Percentiles rank a stretch among this genome's conserved stretches.
Conservation (phyloP, 2,113 vertebrate species). For the Lepus timidus region DNA sequence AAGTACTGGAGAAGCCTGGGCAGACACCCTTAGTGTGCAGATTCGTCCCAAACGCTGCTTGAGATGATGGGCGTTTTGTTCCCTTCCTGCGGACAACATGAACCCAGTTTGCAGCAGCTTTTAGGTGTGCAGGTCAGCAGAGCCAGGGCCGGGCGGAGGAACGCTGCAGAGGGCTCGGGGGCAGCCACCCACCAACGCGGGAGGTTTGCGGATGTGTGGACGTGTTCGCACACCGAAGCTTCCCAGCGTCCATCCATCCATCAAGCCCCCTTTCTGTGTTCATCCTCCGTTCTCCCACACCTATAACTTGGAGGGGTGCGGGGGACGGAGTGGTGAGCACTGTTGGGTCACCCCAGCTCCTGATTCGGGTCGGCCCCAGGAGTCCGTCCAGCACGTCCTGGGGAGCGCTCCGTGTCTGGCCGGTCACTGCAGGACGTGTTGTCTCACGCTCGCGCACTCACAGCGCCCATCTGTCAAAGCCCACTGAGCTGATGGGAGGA, state of each 20-base stretch:
- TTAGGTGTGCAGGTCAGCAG: not conserved
- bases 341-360: not conserved
- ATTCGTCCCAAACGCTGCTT: not conserved
- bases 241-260: no score
- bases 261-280: no score
- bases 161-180: rapidly evolving
- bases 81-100: not conserved
- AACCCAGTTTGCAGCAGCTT: not conserved
- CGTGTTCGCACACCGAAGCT: no score
- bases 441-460: no score
- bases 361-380: not conserved
- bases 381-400: no score
- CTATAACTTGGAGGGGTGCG: no score
- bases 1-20: not conserved
- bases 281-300: not conserved
- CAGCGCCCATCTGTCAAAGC: not conserved
- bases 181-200: no score
- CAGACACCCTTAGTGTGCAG: slow-evolving; percentile 27
- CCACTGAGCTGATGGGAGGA: not conserved
- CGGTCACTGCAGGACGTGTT: no score
- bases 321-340: no score
- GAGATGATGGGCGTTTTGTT: not conserved
- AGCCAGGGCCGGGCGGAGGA: not conserved
- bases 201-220: no score
- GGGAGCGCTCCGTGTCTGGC: no score